Evolutionary conservation across 2,797 vertebrate genomes (phyloP).

Genomic region (Jordanella pulchra): DNA sequence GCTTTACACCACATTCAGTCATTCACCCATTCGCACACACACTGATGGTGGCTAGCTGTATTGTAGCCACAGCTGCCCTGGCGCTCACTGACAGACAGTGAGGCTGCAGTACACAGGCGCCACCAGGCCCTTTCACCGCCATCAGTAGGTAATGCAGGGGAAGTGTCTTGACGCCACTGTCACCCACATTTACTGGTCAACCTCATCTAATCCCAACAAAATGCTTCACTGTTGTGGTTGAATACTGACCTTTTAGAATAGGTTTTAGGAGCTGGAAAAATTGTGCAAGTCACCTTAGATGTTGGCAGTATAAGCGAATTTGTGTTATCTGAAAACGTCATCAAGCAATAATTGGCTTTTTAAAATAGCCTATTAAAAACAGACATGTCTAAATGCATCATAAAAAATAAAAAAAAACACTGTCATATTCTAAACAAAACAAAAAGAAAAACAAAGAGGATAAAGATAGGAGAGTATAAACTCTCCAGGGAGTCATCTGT

Average conservation of each 20-base stretch:
- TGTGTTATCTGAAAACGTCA: background rate
- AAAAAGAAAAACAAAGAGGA: background rate
- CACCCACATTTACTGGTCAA: background rate
- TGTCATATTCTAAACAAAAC: conserved; percentile 47
- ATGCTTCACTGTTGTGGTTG: background rate
- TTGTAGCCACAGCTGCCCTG: too few species aligned
- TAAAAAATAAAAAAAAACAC: conserved; percentile 12
- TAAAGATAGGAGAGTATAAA: conserved; percentile 27
- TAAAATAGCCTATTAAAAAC: too few species aligned
- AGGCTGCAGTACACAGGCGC: too few species aligned
- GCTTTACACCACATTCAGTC: too few species aligned
- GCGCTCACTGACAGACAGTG: too few species aligned
- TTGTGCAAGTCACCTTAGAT: background rate
- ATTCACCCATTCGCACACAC: too few species aligned
- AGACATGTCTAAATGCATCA: conserved; percentile 23
- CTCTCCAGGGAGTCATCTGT: conserved; percentile 51
- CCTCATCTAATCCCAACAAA: background rate
- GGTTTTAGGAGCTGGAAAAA: background rate
- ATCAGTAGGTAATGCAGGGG: too few species aligned
- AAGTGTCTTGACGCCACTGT: too few species aligned
- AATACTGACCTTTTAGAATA: background rate
- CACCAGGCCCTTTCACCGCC: too few species aligned
- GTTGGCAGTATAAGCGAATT: background rate
- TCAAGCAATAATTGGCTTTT: background rate
- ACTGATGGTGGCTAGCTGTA: too few species aligned